Evolutionary conservation across 2,888 invertebrate species (phyloP), one percentile per base, ranked within the genome.

Genomic region (Synanthedon tipuliformis): DNA sequence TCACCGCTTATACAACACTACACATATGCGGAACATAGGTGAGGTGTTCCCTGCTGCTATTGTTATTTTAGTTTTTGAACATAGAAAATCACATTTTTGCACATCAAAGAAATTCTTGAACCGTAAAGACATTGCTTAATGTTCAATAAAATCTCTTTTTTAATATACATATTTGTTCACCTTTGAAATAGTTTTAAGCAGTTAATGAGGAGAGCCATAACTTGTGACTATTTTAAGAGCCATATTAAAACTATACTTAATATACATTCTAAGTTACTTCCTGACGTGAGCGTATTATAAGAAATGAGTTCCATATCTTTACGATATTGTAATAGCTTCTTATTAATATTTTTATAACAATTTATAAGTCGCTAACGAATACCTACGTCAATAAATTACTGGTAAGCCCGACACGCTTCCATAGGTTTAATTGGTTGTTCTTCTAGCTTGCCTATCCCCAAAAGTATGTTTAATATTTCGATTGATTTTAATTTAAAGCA

Each of bases 321-420:
- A 52, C 49, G 48, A 52, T 41, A 51, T 49, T 7, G 15, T 18
- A 49, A 49, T 49, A 49, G 49, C 16, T 49, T 13, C 18, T 15
- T 58, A 56, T 62, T 58, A 56, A 59, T 41, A 64, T 62, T 65
- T 71, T 69, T 56, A 54, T 63, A 60, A 57, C 64, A 70, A 75
- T 77, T 75, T 79, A 78, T 79, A 56, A 64, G 54, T 64, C 58
- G 60, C 72, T 80, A 79, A 79, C 76, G 78, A 80, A 75, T 69
- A n/a, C n/a, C n/a, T n/a, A 61, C 61, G 65, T 64, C 72, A 58
- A 78, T 80, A 80, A 80, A 79, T 79, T 70, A 72, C 62, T 60
- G 56, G 61, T 72, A 67, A 66, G 63, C 58, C 57, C 57, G 61
- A 61, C 64, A 61, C 62, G 59, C 57, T 57, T 52, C 45, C 51